Percentiles rank a stretch among this genome's conserved stretches.
Conservation (phyloP, 1,140 invertebrate genomes). For the Philopotamus ludificatus region DNA sequence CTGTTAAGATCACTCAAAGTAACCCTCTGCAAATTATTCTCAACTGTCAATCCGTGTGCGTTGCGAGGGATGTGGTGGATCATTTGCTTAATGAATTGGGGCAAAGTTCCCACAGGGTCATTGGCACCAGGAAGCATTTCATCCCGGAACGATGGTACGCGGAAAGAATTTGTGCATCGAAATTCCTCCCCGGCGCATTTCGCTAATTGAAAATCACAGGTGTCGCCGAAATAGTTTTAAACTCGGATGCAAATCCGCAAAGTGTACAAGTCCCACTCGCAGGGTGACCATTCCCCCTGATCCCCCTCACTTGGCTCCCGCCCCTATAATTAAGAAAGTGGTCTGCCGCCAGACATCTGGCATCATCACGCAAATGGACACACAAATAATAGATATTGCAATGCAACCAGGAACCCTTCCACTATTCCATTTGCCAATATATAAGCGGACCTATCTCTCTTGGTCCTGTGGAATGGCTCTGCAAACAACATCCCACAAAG, state of each 20-base stretch:
- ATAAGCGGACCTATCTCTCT: not conserved
- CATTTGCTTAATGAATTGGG: not conserved
- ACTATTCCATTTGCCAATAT: slow-evolving; percentile 9
- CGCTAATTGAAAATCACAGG: not conserved
- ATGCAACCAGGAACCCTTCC: slow-evolving; percentile 22
- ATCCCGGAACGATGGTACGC: no score
- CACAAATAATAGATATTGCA: slow-evolving; percentile 32
- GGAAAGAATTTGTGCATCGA: no score
- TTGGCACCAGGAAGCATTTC: slow-evolving; percentile 24
- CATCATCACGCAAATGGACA: slow-evolving; percentile 37
- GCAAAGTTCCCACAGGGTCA: slow-evolving; percentile 27
- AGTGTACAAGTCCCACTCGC: not conserved
- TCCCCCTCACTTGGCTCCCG: slow-evolving; percentile 8
- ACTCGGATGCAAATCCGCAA: not conserved
- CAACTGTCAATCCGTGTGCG: slow-evolving; percentile 10
- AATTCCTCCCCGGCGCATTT: no score
- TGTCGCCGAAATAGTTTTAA: not conserved
- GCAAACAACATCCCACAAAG: not conserved
- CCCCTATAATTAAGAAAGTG: slow-evolving; percentile 35
- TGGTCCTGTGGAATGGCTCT: not conserved
- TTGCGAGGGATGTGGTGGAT: not conserved
- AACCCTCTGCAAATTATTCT: not conserved
- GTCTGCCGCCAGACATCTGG: slow-evolving; percentile 32
- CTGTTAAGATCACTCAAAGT: no score
- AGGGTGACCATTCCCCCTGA: slow-evolving; percentile 14